Conservation (phyloP, 2,113 vertebrate species). For the Phyllostomus hastatus region DNA sequence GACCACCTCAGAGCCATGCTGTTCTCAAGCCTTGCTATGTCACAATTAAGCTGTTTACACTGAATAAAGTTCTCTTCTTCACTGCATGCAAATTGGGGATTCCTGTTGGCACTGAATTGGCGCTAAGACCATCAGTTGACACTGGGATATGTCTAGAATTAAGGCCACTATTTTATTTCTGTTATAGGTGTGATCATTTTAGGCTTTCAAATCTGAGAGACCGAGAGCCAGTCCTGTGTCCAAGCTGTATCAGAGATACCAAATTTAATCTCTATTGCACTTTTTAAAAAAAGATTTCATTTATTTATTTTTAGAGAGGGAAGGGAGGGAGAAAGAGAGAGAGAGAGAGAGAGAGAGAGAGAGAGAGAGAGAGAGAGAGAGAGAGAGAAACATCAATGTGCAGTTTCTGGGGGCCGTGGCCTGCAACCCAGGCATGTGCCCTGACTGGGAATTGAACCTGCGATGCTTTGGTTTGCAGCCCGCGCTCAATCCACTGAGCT, state of each 20-base stretch:
- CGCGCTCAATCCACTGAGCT: no score
- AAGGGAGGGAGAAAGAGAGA: no score
- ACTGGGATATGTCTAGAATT: background rate
- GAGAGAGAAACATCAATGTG: no score
- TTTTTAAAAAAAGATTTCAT: background rate
- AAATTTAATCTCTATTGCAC: background rate
- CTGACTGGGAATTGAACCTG: no score
- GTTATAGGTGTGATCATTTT: constrained; percentile 30
- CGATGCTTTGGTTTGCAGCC: no score
- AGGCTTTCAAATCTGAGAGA: background rate
- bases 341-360: no score
- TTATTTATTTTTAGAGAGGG: no score
- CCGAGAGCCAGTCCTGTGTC: background rate
- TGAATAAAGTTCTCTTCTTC: background rate
- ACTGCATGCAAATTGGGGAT: background rate
- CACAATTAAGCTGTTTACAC: background rate
- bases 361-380: no score
- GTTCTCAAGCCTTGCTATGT: background rate
- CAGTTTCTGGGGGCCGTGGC: no score
- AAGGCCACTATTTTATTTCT: background rate
- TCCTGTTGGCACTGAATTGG: background rate
- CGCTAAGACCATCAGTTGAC: background rate
- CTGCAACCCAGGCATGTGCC: no score
- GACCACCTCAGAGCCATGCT: background rate
- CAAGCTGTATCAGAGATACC: background rate